Evolutionary conservation across 2,888 invertebrate genomes (phyloP), one percentile per base, ranked within the genome.

Genomic region (Dryobota labecula): DNA sequence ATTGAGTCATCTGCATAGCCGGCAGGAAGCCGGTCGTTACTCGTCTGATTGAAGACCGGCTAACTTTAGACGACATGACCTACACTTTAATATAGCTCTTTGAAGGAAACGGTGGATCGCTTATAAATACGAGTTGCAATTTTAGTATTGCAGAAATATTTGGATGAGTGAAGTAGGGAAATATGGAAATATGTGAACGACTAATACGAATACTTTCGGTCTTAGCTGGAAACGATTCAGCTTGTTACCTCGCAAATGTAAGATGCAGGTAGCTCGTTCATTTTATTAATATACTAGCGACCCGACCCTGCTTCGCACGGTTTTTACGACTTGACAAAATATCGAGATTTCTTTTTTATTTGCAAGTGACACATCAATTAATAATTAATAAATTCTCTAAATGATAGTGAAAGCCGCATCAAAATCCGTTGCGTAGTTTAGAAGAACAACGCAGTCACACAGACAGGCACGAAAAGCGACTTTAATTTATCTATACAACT

Each of bases 1-100:
- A 88, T 89, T 88, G 89, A 87, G 86, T 87, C 83, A 87, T 88
- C 82, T 85, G 85, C 87, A 88, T 84, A 69, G 82, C 72, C 70
- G 76, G 62, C 88, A 86, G 88, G 89, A 89, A 86, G 84, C 45
- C 66, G 57, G 70, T 84, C 79, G 83, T 89, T 89, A 89, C 73
- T 49, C 53, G 79, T 78, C 82, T 84, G 84, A 84, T 82, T 82
- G 80, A 73, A 69, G 61, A 64, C 43, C 60, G 30, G 63, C 54
- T 75, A 69, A 70, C 63, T 77, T 71, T 69, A 74, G 70, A 66
- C 58, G 30, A 54, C 45, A 33, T 75, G 69, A 83, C 81, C 81
- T 70, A 79, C 63, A 79, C 69, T 73, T 51, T 36, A 61, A 64
- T 77, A 61, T 63, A 66, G 38, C 49, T 56, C 56, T 49, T 49